phyloP scores from a whole-genome alignment of 35 echinoderm and acorn worm genomes.

The Anneissia japonica region DNA sequence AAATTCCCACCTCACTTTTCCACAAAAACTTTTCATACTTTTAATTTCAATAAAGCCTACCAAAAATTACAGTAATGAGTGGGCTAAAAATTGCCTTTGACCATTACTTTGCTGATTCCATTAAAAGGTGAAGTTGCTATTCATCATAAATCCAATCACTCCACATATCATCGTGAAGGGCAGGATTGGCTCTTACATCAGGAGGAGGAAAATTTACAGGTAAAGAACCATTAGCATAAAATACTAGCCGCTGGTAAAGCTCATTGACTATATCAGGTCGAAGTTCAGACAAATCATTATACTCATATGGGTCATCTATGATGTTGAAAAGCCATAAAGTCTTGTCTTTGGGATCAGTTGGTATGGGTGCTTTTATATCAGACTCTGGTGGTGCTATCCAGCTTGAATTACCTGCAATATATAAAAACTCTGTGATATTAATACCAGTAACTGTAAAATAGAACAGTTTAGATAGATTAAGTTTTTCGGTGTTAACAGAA shows the following conservation, averaged over 20 bases:
- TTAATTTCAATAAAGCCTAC: no score
- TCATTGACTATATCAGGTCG: conserved; percentile 37
- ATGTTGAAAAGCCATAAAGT: conserved; percentile 81
- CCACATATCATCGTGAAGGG: conserved; percentile 74
- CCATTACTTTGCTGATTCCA: no score
- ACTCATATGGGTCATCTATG: conserved; percentile 62
- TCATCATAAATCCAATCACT: conserved; percentile 37
- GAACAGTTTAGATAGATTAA: no score
- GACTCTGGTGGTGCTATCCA: conserved; percentile 86
- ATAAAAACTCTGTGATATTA: background rate
- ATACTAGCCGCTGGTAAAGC: conserved; percentile 36
- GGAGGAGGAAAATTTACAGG: conserved; percentile 51
- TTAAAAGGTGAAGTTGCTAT: no score
- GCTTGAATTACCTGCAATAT: conserved; percentile 55
- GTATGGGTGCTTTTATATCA: conserved; percentile 33
- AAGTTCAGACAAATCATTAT: conserved; percentile 49
- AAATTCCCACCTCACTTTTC: no score
- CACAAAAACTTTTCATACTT: no score
- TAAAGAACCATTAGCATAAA: conserved; percentile 41
- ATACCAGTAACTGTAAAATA: background rate
- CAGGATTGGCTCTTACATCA: conserved; percentile 52
- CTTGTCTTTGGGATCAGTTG: conserved; percentile 41
- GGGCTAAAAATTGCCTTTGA: no score
- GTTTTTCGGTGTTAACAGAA: no score
- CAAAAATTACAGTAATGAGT: no score